Percentiles rank a stretch among this genome's conserved stretches.
These are phyloP conservation scores for Crossaster papposus DNA, from an alignment of 53 echinoderm and acorn worm genomes.

Conservation along the genomic window DNA sequence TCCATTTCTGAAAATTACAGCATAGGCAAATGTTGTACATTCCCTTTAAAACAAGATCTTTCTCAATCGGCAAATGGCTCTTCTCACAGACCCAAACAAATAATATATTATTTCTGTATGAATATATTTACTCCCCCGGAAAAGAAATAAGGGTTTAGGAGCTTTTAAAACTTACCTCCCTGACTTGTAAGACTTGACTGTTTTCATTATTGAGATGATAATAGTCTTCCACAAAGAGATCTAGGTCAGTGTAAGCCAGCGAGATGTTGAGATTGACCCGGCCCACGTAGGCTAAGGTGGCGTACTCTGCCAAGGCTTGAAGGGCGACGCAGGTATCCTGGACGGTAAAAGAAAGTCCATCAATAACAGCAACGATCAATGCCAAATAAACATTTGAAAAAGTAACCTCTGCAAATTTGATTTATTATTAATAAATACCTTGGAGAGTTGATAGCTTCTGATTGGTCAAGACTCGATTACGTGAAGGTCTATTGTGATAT, in stretches of 20 bases:
- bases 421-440: too few species aligned
- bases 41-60: too few species aligned
- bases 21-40: too few species aligned
- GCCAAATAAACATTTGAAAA: background rate
- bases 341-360: background rate
- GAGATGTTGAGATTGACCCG: conserved; percentile 89
- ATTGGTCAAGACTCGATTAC: too few species aligned
- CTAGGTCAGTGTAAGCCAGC: conserved; percentile 70
- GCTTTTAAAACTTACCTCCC: conserved; percentile 65
- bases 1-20: too few species aligned
- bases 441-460: too few species aligned
- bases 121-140: too few species aligned
- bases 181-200: conserved; percentile 88
- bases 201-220: conserved; percentile 88
- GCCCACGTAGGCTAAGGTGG: conserved; percentile 90
- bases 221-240: conserved; percentile 66
- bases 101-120: too few species aligned
- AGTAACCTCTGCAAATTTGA: background rate
- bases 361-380: background rate
- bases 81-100: too few species aligned
- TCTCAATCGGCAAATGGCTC: too few species aligned
- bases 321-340: conserved; percentile 98
- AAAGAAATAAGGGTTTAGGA: background rate
- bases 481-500: too few species aligned
- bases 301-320: conserved; percentile 97